A percentile compares a stretch with the other conserved stretches of the same genome.
These are phyloP conservation scores for Guaruba guarouba DNA, from an alignment of 2,113 vertebrate species.

Conservation along the genomic window DNA sequence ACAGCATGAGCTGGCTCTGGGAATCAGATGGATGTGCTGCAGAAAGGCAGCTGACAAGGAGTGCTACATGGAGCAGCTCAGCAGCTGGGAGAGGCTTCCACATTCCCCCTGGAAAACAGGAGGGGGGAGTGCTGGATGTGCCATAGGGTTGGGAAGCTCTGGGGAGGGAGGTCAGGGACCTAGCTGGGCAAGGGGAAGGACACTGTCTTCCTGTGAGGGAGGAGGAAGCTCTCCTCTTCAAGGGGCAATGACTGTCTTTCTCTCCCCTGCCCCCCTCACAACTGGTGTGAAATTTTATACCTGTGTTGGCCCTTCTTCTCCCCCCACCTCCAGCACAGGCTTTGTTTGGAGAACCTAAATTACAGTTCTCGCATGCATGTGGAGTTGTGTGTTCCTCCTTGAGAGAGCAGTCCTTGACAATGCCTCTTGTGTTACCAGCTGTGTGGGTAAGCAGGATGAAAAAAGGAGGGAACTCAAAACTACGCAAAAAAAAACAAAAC, in stretches of 20 bases:
- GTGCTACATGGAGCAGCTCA: background rate
- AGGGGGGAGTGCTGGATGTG: background rate
- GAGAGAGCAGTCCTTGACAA: background rate
- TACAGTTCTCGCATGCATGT: accelerated
- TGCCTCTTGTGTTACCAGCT: background rate
- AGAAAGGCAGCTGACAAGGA: constrained; percentile 52
- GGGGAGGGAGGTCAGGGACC: background rate
- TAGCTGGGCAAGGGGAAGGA: background rate
- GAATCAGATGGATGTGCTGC: background rate
- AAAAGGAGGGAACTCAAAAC: background rate
- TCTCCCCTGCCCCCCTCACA: background rate
- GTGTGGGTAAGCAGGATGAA: background rate
- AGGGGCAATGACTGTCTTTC: background rate
- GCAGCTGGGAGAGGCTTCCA: constrained; percentile 48
- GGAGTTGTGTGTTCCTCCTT: background rate
- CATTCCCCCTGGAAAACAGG: background rate
- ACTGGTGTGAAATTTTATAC: background rate
- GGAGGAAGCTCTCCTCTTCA: background rate
- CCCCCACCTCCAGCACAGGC: background rate
- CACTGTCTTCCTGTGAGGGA: background rate
- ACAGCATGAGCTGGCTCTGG: constrained; percentile 47
- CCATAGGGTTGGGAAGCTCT: background rate
- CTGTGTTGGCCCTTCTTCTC: background rate
- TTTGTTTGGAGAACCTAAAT: background rate
- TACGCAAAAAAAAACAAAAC: accelerated